These are phyloP conservation scores for Sparidentex hasta DNA, from an alignment of 2,797 vertebrate species.

Conservation along the genomic window DNA sequence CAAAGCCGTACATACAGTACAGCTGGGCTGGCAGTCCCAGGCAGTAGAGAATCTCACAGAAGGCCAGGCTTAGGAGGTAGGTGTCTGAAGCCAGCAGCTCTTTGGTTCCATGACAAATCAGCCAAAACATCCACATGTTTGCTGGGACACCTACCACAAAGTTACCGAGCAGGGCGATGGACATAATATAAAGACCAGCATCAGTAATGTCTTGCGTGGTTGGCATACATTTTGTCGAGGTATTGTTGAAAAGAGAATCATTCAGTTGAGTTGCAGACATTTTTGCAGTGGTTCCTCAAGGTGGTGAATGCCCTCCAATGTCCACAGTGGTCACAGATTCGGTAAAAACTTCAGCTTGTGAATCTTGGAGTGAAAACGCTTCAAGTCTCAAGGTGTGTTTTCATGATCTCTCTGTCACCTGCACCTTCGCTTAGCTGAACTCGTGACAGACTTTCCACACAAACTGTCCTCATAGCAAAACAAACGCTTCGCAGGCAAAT, in stretches of 20 bases:
- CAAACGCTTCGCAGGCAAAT: background rate
- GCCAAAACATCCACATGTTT: slow-evolving; percentile 2
- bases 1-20: slow-evolving; percentile 1
- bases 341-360: background rate
- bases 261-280: background rate
- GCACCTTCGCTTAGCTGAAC: background rate
- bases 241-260: background rate
- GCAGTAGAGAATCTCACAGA: background rate
- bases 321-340: background rate
- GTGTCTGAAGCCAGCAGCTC: background rate
- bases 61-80: background rate
- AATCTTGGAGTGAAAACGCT: background rate
- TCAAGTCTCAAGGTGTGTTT: background rate
- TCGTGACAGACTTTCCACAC: too few relatives aligned
- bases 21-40: background rate
- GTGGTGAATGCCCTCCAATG: background rate
- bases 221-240: background rate
- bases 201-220: accelerated
- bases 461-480: background rate
- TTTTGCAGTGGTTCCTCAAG: background rate
- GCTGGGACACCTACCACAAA: background rate
- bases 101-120: background rate
- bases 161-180: background rate
- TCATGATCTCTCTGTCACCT: background rate
- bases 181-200: background rate